Evolutionary conservation across 2,888 invertebrate genomes (phyloP), one percentile per base, ranked within the genome.

Genomic region (Sesia apiformis): DNA sequence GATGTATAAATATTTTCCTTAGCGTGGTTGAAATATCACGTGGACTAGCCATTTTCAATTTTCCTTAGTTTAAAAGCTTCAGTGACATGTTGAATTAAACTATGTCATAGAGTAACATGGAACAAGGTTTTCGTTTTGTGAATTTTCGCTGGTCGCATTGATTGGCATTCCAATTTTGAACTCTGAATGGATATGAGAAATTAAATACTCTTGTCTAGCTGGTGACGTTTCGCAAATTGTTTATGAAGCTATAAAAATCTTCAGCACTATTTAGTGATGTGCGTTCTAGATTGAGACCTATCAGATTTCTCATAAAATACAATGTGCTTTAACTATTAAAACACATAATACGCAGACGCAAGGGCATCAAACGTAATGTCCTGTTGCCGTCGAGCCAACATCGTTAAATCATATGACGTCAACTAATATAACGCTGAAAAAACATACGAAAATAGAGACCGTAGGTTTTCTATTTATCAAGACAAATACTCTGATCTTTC

Each of bases 311-410:
- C 50, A 38, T 38, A 50, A 50, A 46, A 8, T 23, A 50, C 50
- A 50, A 8, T 38, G 5, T 50, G 38, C 51, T 55, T 50, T 56
- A 57, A 50, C 58, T 59, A 62, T 62, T 63, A 65, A 62, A 60
- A 57, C 54, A 51, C 56, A 52, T 55, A 58, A 39, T 39, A 38
- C 50, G 50, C 50, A 38, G 38, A 50, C 50, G 38, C 38, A 38
- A 38, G 50, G 50, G 55, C 55, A 66, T 63, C 58, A 65, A 63
- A 66, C 67, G 67, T 70, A 70, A 74, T 65, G 68, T 75, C 73
- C 70, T 70, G 69, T 64, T 67, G 61, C 56, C 58, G 55, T 56
- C 50, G 38, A 38, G 50, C 50, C 50, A 50, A 50, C 50, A 50
- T 23, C 56, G 60, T 60, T 58, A 63, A 50, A 63, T 61, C 57